phyloP scores from a whole-genome alignment of 2,797 vertebrate genomes.

The Helicolenus hilgendorfi region DNA sequence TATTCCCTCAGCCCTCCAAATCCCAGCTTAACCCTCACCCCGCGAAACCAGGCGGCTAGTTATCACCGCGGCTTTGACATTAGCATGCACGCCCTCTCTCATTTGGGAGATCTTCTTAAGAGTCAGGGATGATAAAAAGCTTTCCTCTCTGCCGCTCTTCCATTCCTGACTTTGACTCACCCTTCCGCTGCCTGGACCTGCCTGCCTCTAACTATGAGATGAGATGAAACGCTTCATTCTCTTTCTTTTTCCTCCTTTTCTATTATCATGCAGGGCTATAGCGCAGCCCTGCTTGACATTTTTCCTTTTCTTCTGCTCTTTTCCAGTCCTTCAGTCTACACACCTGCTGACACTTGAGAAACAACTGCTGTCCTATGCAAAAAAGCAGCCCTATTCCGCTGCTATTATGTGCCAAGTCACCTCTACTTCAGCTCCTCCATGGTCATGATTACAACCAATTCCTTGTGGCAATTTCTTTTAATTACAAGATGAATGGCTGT shows the following conservation, averaged over 20 bases:
- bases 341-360: constrained; percentile 83
- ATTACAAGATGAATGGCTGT: constrained; percentile 61
- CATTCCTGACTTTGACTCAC: constrained; percentile 87
- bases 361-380: constrained; percentile 81
- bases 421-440: constrained; percentile 50
- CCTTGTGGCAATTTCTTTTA: constrained; percentile 60
- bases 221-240: constrained; percentile 84
- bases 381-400: constrained; percentile 53
- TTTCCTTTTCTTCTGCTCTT: constrained; percentile 75
- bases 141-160: constrained; percentile 80
- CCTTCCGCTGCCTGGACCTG: constrained; percentile 81
- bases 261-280: constrained; percentile 78
- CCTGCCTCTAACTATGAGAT: constrained; percentile 77
- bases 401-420: constrained; percentile 70
- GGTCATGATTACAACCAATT: constrained; percentile 51
- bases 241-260: constrained; percentile 68
- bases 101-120: constrained; percentile 89
- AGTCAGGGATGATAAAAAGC: constrained; percentile 86
- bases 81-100: constrained; percentile 84
- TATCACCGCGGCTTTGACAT: constrained; percentile 84
- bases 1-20: constrained; percentile 84
- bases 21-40: constrained; percentile 88
- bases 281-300: constrained; percentile 79
- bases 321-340: constrained; percentile 59
- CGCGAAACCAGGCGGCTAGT: constrained; percentile 79